These are phyloP conservation scores for Pterobdella sp. DNA, from an alignment of 2,888 invertebrate species.

Conservation along the genomic window DNA sequence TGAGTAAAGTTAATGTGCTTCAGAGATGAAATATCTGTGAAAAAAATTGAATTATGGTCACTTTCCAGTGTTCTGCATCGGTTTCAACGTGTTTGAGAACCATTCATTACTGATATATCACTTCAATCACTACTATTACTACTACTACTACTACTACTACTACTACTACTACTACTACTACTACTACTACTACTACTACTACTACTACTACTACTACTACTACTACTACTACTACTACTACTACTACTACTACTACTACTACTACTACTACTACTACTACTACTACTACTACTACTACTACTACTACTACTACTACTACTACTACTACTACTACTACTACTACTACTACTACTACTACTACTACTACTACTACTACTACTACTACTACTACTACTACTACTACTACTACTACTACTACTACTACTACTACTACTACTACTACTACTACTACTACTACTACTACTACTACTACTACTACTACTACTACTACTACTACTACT, in stretches of 20 bases:
- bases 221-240: slow-evolving; percentile 25
- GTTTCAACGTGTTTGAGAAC: too few species aligned
- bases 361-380: slow-evolving; percentile 25
- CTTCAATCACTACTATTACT: slow-evolving; percentile 17
- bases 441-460: slow-evolving; percentile 22
- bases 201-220: slow-evolving; percentile 25
- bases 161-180: slow-evolving; percentile 25
- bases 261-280: slow-evolving; percentile 25
- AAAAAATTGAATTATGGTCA: too few species aligned
- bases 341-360: slow-evolving; percentile 25
- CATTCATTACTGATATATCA: too few species aligned
- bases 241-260: slow-evolving; percentile 25
- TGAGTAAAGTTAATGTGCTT: too few species aligned
- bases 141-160: slow-evolving; percentile 25
- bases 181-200: slow-evolving; percentile 23
- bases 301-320: slow-evolving; percentile 25
- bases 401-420: slow-evolving; percentile 25
- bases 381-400: slow-evolving; percentile 24
- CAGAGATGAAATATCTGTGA: too few species aligned
- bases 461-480: slow-evolving; percentile 17
- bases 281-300: slow-evolving; percentile 25
- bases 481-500: slow-evolving; percentile 21
- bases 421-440: slow-evolving; percentile 25
- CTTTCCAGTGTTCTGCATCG: too few species aligned
- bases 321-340: slow-evolving; percentile 24